Conservation (phyloP, 2,113 vertebrate genomes). For the Pavo muticus region DNA sequence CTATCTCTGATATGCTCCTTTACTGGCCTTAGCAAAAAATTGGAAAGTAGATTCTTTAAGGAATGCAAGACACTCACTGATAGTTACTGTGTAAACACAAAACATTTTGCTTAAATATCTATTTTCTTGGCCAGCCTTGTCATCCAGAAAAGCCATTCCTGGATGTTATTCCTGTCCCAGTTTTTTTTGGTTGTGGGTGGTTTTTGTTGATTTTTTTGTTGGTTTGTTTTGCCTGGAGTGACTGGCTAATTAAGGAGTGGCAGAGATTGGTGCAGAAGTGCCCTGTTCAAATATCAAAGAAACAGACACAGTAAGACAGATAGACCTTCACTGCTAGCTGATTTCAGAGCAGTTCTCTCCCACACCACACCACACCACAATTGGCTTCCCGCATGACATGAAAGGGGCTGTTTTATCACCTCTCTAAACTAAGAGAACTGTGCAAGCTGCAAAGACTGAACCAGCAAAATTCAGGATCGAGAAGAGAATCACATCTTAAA, state of each 20-base stretch:
- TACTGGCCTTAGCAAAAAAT: background rate
- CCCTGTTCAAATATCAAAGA: conserved; percentile 63
- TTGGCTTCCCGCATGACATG: conserved; percentile 31
- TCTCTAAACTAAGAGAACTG: conserved; percentile 5
- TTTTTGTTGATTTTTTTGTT: background rate
- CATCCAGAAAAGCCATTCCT: conserved; percentile 41
- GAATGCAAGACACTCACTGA: background rate
- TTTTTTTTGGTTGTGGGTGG: background rate
- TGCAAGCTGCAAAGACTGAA: conserved; percentile 11
- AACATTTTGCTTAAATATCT: conserved; percentile 25
- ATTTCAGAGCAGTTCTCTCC: conserved; percentile 28
- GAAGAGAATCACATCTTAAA: background rate
- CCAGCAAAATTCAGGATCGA: background rate
- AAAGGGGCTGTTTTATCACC: conserved; percentile 35
- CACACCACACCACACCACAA: conserved; percentile 7
- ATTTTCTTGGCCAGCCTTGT: conserved; percentile 34
- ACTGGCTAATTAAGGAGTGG: conserved; percentile 63
- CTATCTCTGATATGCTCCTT: background rate
- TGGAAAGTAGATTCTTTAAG: background rate
- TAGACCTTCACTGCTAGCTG: conserved; percentile 14
- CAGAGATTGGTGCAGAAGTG: conserved; percentile 38
- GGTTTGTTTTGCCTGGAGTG: background rate
- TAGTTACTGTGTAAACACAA: conserved; percentile 8
- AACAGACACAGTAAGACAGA: conserved; percentile 47
- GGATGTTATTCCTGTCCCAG: conserved; percentile 31